phyloP scores from a whole-genome alignment of 1,140 invertebrate species.

The Dreissena rostriformis region DNA sequence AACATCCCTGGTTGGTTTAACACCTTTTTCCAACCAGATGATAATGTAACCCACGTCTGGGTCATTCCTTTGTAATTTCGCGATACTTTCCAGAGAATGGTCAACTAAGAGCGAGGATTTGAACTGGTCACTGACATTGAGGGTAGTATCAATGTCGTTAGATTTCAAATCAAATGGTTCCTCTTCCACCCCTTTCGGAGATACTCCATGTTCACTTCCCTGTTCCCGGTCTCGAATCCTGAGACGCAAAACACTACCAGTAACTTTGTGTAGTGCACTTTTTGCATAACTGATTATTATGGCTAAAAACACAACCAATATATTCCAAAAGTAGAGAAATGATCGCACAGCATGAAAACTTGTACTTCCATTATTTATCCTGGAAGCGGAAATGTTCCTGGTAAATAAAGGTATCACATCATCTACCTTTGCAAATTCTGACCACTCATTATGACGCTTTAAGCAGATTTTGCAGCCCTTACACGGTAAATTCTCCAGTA shows the following conservation, averaged over 20 bases:
- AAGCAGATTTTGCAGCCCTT: conserved; percentile 25
- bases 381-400: conserved; percentile 12
- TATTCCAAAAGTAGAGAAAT: neutral
- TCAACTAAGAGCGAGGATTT: neutral
- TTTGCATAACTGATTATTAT: neutral
- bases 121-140: neutral
- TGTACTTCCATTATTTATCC: neutral
- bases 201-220: neutral
- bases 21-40: neutral
- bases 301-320: neutral
- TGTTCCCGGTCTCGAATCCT: neutral
- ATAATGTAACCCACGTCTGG: conserved; percentile 3
- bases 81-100: neutral
- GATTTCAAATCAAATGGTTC: neutral
- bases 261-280: neutral
- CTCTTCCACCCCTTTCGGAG: neutral
- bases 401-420: conserved; percentile 31
- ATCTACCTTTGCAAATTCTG: conserved; percentile 20
- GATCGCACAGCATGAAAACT: neutral
- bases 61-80: conserved; percentile 14
- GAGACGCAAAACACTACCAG: neutral
- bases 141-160: neutral
- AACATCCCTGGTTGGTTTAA: conserved; percentile 9
- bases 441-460: conserved; percentile 27
- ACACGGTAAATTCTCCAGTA: conserved; percentile 15